Conservation (phyloP, 2,797 vertebrate genomes). For the Notolepis coatsorum region DNA sequence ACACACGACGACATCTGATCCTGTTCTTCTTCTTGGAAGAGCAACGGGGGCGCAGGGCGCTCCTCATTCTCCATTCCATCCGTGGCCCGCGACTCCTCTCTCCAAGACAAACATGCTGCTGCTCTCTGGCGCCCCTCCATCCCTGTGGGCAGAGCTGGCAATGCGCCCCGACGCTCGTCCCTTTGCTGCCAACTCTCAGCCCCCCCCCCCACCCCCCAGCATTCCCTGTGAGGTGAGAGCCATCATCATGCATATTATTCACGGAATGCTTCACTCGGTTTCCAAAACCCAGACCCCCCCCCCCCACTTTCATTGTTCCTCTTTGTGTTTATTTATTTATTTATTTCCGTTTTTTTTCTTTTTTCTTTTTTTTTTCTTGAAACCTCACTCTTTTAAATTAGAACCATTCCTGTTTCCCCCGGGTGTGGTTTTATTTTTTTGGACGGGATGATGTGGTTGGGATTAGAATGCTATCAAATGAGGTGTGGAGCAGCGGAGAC, state of each 20-base stretch:
- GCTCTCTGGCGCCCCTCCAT: constrained; percentile 58
- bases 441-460: constrained; percentile 48
- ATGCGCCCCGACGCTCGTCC: constrained; percentile 13
- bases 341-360: too few relatives aligned
- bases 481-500: constrained; percentile 57
- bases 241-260: constrained; percentile 41
- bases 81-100: constrained; percentile 22
- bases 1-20: constrained; percentile 57
- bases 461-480: constrained; percentile 51
- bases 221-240: constrained; percentile 26
- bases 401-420: constrained; percentile 47
- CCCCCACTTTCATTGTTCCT: too few relatives aligned
- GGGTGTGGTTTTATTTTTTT: constrained; percentile 54
- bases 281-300: constrained; percentile 1
- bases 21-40: too few relatives aligned
- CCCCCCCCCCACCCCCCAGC: constrained; percentile 19
- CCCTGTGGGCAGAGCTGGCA: constrained; percentile 52
- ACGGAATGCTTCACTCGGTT: constrained; percentile 37
- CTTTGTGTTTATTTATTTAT: too few relatives aligned
- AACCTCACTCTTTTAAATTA: constrained; percentile 42
- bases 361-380: constrained; percentile 12
- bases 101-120: constrained; percentile 70
- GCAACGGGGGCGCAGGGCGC: constrained; percentile 44
- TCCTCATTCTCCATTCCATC: constrained; percentile 42
- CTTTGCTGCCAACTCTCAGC: too few relatives aligned